These are phyloP conservation scores for Alfaro cultratus DNA, from an alignment of 2,797 vertebrate species.

Conservation along the genomic window DNA sequence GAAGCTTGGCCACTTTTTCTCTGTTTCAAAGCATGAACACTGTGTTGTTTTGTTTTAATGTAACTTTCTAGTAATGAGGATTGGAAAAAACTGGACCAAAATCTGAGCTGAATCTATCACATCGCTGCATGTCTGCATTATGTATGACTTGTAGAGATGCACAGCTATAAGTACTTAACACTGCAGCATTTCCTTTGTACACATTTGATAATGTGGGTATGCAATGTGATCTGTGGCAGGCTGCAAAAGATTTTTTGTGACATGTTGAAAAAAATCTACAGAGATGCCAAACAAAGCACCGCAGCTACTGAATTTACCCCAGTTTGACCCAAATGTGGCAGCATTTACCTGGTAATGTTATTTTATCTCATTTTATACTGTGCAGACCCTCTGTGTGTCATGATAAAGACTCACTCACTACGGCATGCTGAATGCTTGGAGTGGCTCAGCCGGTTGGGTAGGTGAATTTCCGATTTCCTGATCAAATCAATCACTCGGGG, in stretches of 20 bases:
- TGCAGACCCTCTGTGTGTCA: not conserved
- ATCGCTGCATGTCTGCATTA: not conserved
- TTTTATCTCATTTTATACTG: not conserved
- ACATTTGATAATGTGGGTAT: not conserved
- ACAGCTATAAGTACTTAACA: not conserved
- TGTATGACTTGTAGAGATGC: not conserved
- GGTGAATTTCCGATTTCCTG: not conserved
- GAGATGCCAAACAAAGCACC: not conserved
- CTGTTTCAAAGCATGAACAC: conserved; percentile 44
- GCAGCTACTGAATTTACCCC: not conserved
- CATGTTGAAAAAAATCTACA: not conserved
- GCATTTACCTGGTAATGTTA: not conserved
- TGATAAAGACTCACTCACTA: not conserved
- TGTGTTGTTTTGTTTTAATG: conserved; percentile 43
- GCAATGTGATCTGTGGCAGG: not conserved
- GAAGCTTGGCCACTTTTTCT: conserved; percentile 51
- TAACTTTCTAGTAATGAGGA: conserved; percentile 36
- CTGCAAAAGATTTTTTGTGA: not conserved
- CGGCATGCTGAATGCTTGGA: not conserved
- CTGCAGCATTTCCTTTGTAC: not conserved
- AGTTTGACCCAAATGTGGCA: not conserved
- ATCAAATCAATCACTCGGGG: not conserved
- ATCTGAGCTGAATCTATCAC: conserved; percentile 24
- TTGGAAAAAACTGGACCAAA: conserved; percentile 19
- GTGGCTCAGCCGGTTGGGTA: not conserved